Evolutionary conservation across 2,113 vertebrate genomes (phyloP), one percentile per base, ranked within the genome.

Genomic region (Equus quagga): DNA sequence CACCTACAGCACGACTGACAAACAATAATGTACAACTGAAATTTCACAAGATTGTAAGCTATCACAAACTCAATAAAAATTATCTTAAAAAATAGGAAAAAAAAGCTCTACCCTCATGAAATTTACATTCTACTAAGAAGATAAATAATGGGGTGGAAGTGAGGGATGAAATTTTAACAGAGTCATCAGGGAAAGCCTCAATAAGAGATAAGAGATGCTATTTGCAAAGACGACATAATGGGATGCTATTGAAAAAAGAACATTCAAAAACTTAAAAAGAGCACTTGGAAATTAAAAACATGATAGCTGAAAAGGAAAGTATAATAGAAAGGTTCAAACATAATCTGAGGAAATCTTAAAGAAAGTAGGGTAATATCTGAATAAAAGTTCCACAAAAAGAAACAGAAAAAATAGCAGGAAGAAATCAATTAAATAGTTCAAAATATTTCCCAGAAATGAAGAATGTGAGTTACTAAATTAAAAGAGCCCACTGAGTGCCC

Each of bases 261-360:
- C 26, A 95, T 58, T 80, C 26, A 85, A 83, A 97, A 92, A 92
- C 93, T 91, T 67, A 65, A 96, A 92, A 87, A 93, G 24, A 85
- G 28, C 19, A 87, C n/a, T 88, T 56, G 21, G 46, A 95, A 93
- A 97, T 96, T 93, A 78, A 97, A 97, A 76, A 81, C 78, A 72
- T 62, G 21, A 89, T 33, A 96, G 75, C 46, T 95, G 41, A 93
- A 97, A 93, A 23, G 67, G 33, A 94, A 96, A 75, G 64, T 64
- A 69, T 93, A 96, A 73, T 65, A 97, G 67, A 87, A 94, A 75
- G 21, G 19, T 87, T 96, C 75, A 92, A 90, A 92, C 44, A 89
- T 92, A 82, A 89, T 87, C 28, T 75, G 33, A 90, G 56, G 36
- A 92, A 80, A 89, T 73, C 33, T 23, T 73, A 51, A 24, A 84